Percentiles rank a stretch among this genome's conserved stretches.
These are phyloP conservation scores for Oxygymnocypris stewartii DNA, from an alignment of 2,113 vertebrate genomes.

Conservation along the genomic window DNA sequence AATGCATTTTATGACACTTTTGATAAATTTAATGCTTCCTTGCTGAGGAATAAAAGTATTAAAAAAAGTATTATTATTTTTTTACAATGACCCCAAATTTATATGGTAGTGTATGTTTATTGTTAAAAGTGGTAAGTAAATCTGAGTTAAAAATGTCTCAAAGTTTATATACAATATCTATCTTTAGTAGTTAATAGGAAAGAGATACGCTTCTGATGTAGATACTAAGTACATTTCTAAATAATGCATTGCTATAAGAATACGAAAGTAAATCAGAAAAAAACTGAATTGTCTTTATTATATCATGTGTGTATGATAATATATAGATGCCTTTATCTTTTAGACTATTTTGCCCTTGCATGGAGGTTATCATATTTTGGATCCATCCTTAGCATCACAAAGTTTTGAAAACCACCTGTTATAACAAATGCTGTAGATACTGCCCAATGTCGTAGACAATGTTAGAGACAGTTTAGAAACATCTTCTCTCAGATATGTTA, in stretches of 20 bases:
- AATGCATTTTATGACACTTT: neutral
- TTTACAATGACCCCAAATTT: neutral
- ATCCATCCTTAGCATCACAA: neutral
- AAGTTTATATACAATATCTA: neutral
- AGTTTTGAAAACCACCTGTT: conserved; percentile 6
- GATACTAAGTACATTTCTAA: neutral
- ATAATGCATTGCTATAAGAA: neutral
- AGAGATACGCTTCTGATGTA: neutral
- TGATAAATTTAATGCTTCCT: neutral
- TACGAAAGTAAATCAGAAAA: neutral
- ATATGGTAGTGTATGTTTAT: neutral
- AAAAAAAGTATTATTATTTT: too few species aligned
- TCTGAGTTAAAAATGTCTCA: neutral
- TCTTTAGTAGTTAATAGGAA: neutral
- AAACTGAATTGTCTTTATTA: neutral
- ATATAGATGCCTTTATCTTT: neutral
- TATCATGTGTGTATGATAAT: neutral
- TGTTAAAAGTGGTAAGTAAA: neutral
- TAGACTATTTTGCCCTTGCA: neutral
- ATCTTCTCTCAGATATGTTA: conserved; percentile 39
- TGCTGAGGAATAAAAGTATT: neutral
- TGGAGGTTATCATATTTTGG: neutral
- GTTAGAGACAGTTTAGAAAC: conserved; percentile 7
- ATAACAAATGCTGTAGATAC: neutral
- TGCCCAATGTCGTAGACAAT: neutral